Conservation (phyloP, 1,140 invertebrate species). For the Wiebesia pumilae region DNA sequence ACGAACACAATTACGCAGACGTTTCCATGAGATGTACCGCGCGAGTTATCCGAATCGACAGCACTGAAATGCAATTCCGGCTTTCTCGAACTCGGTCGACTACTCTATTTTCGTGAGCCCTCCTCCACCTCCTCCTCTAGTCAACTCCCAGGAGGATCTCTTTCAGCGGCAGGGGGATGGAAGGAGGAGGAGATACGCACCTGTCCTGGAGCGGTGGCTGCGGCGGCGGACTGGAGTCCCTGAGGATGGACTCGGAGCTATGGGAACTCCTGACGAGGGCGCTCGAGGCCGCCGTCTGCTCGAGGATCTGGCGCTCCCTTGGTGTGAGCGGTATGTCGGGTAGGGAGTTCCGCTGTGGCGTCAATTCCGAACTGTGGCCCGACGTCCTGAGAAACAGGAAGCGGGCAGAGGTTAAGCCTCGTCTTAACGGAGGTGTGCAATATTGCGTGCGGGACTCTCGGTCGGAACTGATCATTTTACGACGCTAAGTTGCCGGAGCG, state of each 20-base stretch:
- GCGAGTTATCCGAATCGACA: no score
- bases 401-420: neutral
- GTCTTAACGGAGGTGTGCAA: neutral
- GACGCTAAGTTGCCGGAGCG: no score
- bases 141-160: neutral
- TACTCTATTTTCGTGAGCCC: no score
- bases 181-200: conserved; percentile 65
- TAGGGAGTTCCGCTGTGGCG: conserved; percentile 80
- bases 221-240: conserved; percentile 83
- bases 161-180: no score
- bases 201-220: conserved; percentile 89
- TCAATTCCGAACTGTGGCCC: conserved; percentile 69
- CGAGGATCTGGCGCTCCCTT: conserved; percentile 82
- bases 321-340: conserved; percentile 90
- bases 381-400: conserved; percentile 64
- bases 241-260: conserved; percentile 84
- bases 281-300: conserved; percentile 76
- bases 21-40: neutral
- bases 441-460: no score
- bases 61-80: no score
- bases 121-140: no score
- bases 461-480: neutral
- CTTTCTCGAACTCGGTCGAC: no score
- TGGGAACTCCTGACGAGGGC: conserved; percentile 81
- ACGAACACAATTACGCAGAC: neutral